Evolutionary conservation across 2,888 invertebrate species (phyloP).

Genomic region (Bombylius major): DNA sequence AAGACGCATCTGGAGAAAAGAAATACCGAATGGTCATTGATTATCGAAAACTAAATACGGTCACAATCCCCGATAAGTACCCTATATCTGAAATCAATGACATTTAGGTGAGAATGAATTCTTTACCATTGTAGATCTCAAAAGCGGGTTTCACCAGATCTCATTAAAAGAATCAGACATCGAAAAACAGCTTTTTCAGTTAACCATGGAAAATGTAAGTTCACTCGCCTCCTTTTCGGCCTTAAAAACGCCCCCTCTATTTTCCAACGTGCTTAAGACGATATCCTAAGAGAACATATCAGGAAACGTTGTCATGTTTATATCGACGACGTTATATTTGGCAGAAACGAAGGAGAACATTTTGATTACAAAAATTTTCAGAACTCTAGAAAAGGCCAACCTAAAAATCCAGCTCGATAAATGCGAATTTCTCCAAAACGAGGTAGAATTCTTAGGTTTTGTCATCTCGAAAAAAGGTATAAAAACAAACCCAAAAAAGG

Average conservation of each 20-base stretch:
- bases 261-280: conserved; percentile 6
- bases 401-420: conserved; percentile 8
- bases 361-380: too few relatives aligned
- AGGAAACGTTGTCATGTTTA: conserved; percentile 8
- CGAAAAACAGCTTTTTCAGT: conserved; percentile 5
- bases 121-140: too few relatives aligned
- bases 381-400: not conserved
- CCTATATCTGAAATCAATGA: conserved; percentile 7
- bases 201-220: conserved; percentile 8
- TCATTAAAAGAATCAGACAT: conserved; percentile 4
- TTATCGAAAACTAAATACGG: conserved; percentile 2
- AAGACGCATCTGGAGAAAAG: too few relatives aligned
- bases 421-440: conserved; percentile 20
- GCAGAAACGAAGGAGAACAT: too few relatives aligned
- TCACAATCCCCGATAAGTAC: not conserved
- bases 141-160: conserved; percentile 3
- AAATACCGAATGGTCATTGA: conserved; percentile 5
- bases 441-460: conserved; percentile 25
- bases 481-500: conserved; percentile 19
- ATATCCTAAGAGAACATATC: conserved; percentile 8
- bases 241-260: conserved; percentile 9
- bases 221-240: conserved; percentile 6
- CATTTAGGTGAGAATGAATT: conserved; percentile 2
- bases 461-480: conserved; percentile 17
- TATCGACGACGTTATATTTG: not conserved